phyloP scores from a whole-genome alignment of 2,888 invertebrate species.

The Sceliomorpha sp. region DNA sequence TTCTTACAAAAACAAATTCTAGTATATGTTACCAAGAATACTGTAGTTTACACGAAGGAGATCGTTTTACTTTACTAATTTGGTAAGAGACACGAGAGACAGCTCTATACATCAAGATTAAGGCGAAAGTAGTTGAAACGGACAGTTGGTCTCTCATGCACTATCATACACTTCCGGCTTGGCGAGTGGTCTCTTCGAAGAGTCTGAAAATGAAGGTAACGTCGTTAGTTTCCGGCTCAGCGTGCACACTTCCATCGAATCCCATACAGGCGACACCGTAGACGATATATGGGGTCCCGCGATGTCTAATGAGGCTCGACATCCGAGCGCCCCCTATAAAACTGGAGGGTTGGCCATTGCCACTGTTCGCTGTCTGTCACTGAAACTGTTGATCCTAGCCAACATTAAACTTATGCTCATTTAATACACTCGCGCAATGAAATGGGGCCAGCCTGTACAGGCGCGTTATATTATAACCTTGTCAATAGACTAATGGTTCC shows the following conservation, averaged over 20 bases:
- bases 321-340: slow-evolving; percentile 50
- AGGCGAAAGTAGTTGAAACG: too few species aligned
- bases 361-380: slow-evolving; percentile 31
- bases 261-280: slow-evolving; percentile 38
- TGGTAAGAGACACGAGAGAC: too few species aligned
- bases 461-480: too few species aligned
- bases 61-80: too few species aligned
- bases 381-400: slow-evolving; percentile 45
- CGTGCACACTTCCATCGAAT: slow-evolving; percentile 60
- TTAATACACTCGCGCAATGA: slow-evolving; percentile 60
- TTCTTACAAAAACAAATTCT: too few species aligned
- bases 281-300: slow-evolving; percentile 62
- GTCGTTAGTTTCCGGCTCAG: slow-evolving; percentile 66
- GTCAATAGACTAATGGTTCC: too few species aligned
- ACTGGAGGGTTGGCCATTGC: slow-evolving; percentile 45
- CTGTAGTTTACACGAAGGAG: too few species aligned
- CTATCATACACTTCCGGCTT: neutral
- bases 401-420: slow-evolving; percentile 24
- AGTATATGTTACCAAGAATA: too few species aligned
- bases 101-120: too few species aligned
- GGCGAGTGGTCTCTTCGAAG: slow-evolving; percentile 2
- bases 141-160: too few species aligned
- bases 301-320: slow-evolving; percentile 75
- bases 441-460: too few species aligned
- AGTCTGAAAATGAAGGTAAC: slow-evolving; percentile 53